phyloP scores from a whole-genome alignment of 2,888 invertebrate genomes.

The Frankliniella fusca region DNA sequence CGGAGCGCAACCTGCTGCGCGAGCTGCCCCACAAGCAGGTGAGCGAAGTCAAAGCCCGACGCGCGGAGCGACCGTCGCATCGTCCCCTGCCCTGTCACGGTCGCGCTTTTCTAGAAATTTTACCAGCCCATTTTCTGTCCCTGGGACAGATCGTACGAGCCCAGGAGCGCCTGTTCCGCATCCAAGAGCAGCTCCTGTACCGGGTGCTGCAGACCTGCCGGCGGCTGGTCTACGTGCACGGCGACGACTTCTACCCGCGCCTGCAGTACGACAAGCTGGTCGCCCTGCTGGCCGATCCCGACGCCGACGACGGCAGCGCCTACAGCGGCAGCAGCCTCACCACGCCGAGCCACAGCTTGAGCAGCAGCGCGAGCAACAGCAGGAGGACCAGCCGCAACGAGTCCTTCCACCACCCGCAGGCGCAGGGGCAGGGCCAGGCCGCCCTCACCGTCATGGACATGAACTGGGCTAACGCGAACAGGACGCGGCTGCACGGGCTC shows the following conservation, averaged over 20 bases:
- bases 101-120: too few species aligned
- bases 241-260: slow-evolving; percentile 39
- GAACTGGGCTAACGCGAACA: too few species aligned
- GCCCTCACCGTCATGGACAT: too few species aligned
- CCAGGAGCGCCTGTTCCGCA: slow-evolving; percentile 40
- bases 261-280: slow-evolving; percentile 40
- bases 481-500: too few species aligned
- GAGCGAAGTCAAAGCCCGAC: slow-evolving; percentile 30
- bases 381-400: too few species aligned
- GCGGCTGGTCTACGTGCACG: slow-evolving; percentile 39
- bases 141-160: slow-evolving; percentile 27
- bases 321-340: slow-evolving; percentile 12
- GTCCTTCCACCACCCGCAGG: too few species aligned
- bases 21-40: slow-evolving; percentile 40
- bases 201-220: slow-evolving; percentile 41
- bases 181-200: slow-evolving; percentile 41
- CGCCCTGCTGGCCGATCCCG: slow-evolving; percentile 36
- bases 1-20: slow-evolving; percentile 41
- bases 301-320: too few species aligned
- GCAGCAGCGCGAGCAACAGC: not conserved
- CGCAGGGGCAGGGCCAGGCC: too few species aligned
- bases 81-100: too few species aligned
- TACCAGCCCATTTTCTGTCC: too few species aligned
- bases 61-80: too few species aligned
- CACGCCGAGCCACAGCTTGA: not conserved